Evolutionary conservation across 2,888 invertebrate species (phyloP), one percentile per base, ranked within the genome.

Genomic region (Griposia aprilina): DNA sequence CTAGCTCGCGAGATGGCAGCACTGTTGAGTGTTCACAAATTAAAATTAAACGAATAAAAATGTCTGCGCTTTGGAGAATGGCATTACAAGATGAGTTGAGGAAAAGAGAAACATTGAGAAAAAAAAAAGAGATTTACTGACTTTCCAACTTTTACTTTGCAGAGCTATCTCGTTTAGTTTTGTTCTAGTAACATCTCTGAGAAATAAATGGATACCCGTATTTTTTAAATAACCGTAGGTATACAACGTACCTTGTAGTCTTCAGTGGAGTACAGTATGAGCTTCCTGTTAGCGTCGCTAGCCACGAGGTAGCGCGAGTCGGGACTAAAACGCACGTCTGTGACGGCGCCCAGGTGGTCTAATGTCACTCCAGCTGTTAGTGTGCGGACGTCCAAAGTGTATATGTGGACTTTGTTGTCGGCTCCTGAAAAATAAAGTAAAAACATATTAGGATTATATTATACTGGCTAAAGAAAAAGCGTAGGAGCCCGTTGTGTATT

Each of bases 241-340:
- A 4, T 23, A 17, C 15, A n/a, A 13, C 8, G 0, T 94, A 99
- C 99, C 98, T 98, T 98, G 93, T 99, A 99, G 84, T 98, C 98
- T 36, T 98, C 97, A 7, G 97, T 97, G 79, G 96, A 97, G 95
- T 99, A 99, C 10, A 99, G 97, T 76, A 98, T 97, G 66, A 99
- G 98, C 95, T 99, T 99, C 85, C 99, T 97, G 94, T 99, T 98
- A 30, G 98, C 98, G 96, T 99, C 99, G 89, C 98, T 98, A 23
- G 99, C 99, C 17, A 98, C 99, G 80, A 99, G 97, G 93, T 98
- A 98, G 85, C 98, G 97, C 74, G 98, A 98, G 96, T 99, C 98
- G 8, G 99, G 99, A 66, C 99, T 99, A 96, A 98, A 99, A 23
- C 98, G 95, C 20, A 98, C 98, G 93, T 99, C 99, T 0, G 98